Evolutionary conservation across 2,113 vertebrate species (phyloP), one percentile per base, ranked within the genome.

Genomic region (Aythya baeri): DNA sequence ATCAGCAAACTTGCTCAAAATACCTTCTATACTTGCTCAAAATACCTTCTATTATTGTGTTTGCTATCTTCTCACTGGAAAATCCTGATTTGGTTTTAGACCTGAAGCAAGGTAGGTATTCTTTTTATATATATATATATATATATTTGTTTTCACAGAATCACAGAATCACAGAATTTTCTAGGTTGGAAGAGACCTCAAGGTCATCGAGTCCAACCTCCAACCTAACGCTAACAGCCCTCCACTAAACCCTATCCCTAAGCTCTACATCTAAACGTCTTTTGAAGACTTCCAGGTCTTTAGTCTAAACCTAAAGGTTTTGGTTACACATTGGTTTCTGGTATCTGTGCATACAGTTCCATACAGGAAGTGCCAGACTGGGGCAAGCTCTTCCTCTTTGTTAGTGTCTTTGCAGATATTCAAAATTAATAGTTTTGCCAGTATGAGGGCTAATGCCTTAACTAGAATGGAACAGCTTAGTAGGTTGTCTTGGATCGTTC

Each of bases 371-470:
- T 71, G 81, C 17, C 13, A 41, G n/a, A 13, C 3, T 43, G 34
- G 1, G 18, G 18, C 34, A 80, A 70, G n/a, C 4, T 6, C 3
- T 83, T 86, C 94, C 7, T 72, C 27, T 62, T 81, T 52, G 57
- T 75, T 27, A 13, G 1, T 29, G 6, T 46, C 43, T 83, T 77
- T 17, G 13, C 23, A 70, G 32, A 27, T 8, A 54, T 52, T 83
- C 4, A 76, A 75, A 80, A 50, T 18, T 8, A 46, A 38, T 34
- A 17, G 4, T 38, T 88, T 70, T 77, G 65, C 20, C 16, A 41
- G 13, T 44, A 13, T 0, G 0, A 67, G 15, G 1, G 10, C 9
- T 71, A 44, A 8, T 20, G 41, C 12, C 22, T 58, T 25, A 7
- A 15, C n/a, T 67, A 2, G 1, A 46, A 55, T 59, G 18, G 36